phyloP scores from a whole-genome alignment of 2,888 invertebrate genomes.

The Catocala sponsa region DNA sequence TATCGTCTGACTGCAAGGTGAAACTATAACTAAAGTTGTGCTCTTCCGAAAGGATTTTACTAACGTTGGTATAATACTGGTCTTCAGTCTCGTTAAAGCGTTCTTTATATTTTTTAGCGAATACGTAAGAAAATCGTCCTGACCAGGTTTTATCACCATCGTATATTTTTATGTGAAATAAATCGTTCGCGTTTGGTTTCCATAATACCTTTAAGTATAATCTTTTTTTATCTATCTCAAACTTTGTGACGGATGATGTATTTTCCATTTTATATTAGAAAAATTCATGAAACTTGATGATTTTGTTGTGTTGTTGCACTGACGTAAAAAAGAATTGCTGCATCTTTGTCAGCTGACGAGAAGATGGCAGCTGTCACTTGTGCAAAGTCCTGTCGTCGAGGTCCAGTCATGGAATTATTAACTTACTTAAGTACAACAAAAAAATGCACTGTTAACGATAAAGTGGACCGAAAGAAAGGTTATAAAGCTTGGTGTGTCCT shows the following conservation, averaged over 20 bases:
- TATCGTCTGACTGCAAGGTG: slow-evolving; percentile 30
- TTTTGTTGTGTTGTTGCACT: not conserved
- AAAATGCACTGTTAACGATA: too few species aligned
- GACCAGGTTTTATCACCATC: slow-evolving; percentile 65
- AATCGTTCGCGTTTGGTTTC: slow-evolving; percentile 57
- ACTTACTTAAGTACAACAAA: too few species aligned
- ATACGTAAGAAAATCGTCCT: slow-evolving; percentile 65
- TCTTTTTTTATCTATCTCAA: slow-evolving; percentile 49
- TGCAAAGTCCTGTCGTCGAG: too few species aligned
- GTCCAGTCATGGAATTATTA: too few species aligned
- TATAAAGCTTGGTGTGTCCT: too few species aligned
- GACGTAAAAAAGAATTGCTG: too few species aligned
- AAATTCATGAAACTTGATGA: not conserved
- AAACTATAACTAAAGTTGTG: slow-evolving; percentile 58
- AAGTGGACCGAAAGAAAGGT: too few species aligned
- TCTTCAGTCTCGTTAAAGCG: slow-evolving; percentile 58
- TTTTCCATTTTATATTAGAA: slow-evolving; percentile 13
- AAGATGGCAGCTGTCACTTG: too few species aligned
- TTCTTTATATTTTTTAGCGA: slow-evolving; percentile 56
- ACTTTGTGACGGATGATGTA: slow-evolving; percentile 57
- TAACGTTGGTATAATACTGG: slow-evolving; percentile 62
- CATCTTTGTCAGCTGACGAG: too few species aligned
- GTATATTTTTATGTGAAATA: slow-evolving; percentile 71
- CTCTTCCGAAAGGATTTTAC: slow-evolving; percentile 46
- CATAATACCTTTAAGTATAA: slow-evolving; percentile 66